Evolutionary conservation across 2,888 invertebrate species (phyloP).

Genomic region (Lycia hirtaria): DNA sequence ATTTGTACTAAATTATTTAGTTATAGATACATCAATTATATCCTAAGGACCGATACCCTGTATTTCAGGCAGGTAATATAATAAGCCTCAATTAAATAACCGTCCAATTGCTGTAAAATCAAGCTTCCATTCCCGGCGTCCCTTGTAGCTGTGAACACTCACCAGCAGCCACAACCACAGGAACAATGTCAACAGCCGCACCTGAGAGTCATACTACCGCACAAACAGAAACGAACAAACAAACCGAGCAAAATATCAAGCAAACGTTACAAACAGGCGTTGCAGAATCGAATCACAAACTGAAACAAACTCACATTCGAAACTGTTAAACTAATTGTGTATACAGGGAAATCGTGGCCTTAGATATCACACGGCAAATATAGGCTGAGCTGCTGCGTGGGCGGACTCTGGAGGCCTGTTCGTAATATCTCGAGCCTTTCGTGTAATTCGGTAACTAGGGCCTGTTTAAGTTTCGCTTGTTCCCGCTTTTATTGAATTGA

Average conservation of each 20-base stretch:
- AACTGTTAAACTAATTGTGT: constrained; percentile 74
- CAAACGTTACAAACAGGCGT: constrained; percentile 27
- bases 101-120: neutral
- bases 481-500: neutral
- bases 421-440: neutral
- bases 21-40: no score
- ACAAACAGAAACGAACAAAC: constrained; percentile 29
- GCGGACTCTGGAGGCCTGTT: constrained; percentile 52
- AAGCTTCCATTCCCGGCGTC: neutral
- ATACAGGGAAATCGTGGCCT: constrained; percentile 60
- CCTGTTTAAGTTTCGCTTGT: neutral
- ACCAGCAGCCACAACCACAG: constrained; percentile 21
- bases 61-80: no score
- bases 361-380: constrained; percentile 57
- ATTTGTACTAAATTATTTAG: no score
- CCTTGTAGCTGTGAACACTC: constrained; percentile 3
- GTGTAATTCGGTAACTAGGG: neutral
- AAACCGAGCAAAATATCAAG: constrained; percentile 38
- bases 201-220: constrained; percentile 24
- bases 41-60: no score
- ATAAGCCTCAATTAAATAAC: neutral
- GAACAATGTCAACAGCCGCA: constrained; percentile 23
- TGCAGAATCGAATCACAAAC: constrained; percentile 47
- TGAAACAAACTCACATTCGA: constrained; percentile 59
- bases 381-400: no score